These are phyloP conservation scores for Lytechinus variegatus DNA, from an alignment of 35 echinoderm and acorn worm genomes.

Conservation along the genomic window DNA sequence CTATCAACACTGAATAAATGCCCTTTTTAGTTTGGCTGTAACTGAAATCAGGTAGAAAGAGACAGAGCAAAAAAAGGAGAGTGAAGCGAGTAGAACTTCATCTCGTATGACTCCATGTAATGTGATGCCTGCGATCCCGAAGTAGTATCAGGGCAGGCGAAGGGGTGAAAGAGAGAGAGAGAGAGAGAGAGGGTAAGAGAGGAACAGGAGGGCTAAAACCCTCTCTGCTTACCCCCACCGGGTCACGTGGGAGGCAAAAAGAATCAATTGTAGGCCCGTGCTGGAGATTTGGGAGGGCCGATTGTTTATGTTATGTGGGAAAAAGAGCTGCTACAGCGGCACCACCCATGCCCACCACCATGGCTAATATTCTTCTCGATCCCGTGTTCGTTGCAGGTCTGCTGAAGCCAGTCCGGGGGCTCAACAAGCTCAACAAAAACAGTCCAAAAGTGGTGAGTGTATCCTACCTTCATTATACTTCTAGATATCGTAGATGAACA, in stretches of 20 bases:
- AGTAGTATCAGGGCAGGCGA: neutral
- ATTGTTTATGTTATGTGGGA: constrained; percentile 40
- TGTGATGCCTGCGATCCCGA: neutral
- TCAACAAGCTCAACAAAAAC: constrained; percentile 61
- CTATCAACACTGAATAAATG: neutral
- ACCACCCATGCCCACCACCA: neutral
- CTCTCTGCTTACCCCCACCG: neutral
- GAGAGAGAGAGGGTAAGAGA: neutral
- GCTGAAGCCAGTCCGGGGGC: constrained; percentile 69
- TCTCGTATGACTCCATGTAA: neutral
- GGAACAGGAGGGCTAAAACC: neutral
- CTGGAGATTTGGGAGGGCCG: constrained; percentile 22
- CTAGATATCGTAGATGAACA: neutral
- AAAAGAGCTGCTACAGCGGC: neutral
- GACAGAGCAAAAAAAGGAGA: neutral
- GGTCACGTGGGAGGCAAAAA: constrained; percentile 1
- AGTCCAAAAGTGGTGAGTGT: constrained; percentile 60
- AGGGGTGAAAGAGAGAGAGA: neutral
- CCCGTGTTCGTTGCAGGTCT: constrained; percentile 79
- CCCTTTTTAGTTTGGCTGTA: neutral
- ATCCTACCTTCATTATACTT: too few species aligned
- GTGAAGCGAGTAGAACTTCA: neutral
- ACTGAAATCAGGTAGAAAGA: neutral
- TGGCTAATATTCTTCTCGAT: constrained; percentile 70
- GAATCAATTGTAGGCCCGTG: neutral